phyloP scores from a whole-genome alignment of 2,888 invertebrate species.

The Harmothoe impar region DNA sequence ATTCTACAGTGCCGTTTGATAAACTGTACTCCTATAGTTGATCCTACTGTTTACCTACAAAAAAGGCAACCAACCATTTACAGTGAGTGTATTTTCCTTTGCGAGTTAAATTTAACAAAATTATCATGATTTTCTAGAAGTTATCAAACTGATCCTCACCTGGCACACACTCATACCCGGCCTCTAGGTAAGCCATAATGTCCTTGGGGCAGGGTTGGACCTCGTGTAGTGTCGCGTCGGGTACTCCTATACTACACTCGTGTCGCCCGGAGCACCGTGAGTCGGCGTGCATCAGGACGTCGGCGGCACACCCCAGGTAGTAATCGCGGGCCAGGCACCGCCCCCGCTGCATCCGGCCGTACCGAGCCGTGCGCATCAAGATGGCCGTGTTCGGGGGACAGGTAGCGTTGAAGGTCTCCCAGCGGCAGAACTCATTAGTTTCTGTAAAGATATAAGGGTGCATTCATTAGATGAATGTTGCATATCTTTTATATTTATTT shows the following conservation, averaged over 20 bases:
- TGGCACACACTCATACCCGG: slow-evolving; percentile 46
- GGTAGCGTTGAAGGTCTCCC: slow-evolving; percentile 57
- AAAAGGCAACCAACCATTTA: no score
- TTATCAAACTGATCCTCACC: slow-evolving; percentile 7
- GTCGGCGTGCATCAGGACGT: slow-evolving; percentile 57
- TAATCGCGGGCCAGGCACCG: slow-evolving; percentile 47
- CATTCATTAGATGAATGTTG: not conserved
- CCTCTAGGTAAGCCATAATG: slow-evolving; percentile 61
- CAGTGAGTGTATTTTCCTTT: no score
- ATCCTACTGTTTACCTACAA: no score
- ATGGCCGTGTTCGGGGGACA: slow-evolving; percentile 45
- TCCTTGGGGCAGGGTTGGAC: slow-evolving; percentile 60
- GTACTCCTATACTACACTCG: slow-evolving; percentile 41
- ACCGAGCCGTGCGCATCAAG: slow-evolving; percentile 44
- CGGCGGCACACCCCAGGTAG: slow-evolving; percentile 52
- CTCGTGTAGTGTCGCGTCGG: slow-evolving; percentile 55
- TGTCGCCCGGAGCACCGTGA: slow-evolving; percentile 48
- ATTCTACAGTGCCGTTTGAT: no score
- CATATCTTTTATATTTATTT: not conserved
- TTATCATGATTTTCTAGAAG: no score
- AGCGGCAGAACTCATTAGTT: slow-evolving; percentile 46
- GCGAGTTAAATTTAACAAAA: no score
- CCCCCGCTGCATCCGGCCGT: slow-evolving; percentile 48
- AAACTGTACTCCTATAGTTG: no score
- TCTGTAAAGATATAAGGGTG: not conserved